Base-by-base conservation (phyloP, 2,888 invertebrate species). In the Rambutsinella grinnellia region DNA sequence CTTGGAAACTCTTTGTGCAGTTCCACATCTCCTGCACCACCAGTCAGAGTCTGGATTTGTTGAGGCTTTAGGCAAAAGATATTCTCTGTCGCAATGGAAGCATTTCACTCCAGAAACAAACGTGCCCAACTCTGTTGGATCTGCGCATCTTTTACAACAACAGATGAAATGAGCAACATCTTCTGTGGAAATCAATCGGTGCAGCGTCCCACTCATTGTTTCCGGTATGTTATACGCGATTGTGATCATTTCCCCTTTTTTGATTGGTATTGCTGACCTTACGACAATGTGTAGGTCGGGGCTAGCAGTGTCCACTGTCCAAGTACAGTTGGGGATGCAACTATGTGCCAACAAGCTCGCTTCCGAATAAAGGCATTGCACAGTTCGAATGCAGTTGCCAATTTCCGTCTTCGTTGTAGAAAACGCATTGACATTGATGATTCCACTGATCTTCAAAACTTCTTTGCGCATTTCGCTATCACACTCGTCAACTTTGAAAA, bases 91-190 rank as follows among this genome's bases (percentile, higher is more conserved):
- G 28, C 81, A 79, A 10, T 61, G 47, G 53, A 72, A 72, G 36
- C 82, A 82, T 58, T 76, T 80, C 17, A 82, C 54, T n/a, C 75
- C 79, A 3, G 74, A 74, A 61, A 71, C 69, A 13, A 19, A 74
- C 2, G 78, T 74, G 8, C 74, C 78, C 6, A 72, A 24, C 53
- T 78, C 78, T 1, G 74, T 74, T 2, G 65, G 60, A 46, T 68
- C 68, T 58, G 62, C 21, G 44, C 78, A 78, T 21, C 78, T 27
- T 2, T 8, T 3, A 46, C 78, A 78, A 44, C 65, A 63, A 21
- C 78, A 78, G 10, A 36, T 69, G 44, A 78, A 78, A 51, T 78
- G 78, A 3, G 67, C 78, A 2, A 78, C 65, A n/a, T 72, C 58
- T 46, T 78, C 71, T 58, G 67, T 72, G 10, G 53, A 54, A 19